Conservation (phyloP, 2,888 invertebrate species). For the Andrena bucephala region DNA sequence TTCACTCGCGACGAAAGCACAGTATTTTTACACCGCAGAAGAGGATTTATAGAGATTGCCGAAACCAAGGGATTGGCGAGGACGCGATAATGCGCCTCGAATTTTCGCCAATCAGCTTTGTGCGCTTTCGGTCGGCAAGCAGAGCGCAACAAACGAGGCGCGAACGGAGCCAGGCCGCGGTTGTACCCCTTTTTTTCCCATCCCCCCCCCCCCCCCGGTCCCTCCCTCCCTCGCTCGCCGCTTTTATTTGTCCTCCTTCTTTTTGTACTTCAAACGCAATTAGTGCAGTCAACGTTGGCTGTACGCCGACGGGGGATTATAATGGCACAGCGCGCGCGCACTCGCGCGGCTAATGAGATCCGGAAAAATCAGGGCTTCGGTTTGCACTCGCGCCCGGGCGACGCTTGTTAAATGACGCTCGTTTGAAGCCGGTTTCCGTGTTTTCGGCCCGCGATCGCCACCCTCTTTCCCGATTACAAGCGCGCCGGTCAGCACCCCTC, state of each 20-base stretch:
- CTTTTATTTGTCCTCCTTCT: conserved; percentile 65
- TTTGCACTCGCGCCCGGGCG: conserved; percentile 62
- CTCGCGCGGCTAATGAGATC: conserved; percentile 75
- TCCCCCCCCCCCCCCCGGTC: conserved; percentile 3
- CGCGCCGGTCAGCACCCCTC: conserved; percentile 45
- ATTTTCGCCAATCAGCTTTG: conserved; percentile 71
- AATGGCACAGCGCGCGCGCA: conserved; percentile 70
- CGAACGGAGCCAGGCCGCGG: conserved; percentile 50
- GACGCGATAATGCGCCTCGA: conserved; percentile 63
- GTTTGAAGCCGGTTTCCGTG: conserved; percentile 70
- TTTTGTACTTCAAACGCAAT: conserved; percentile 75
- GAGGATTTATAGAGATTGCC: conserved; percentile 15
- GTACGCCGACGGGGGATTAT: conserved; percentile 71
- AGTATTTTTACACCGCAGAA: too few species aligned
- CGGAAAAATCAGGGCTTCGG: conserved; percentile 74
- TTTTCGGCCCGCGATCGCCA: conserved; percentile 61
- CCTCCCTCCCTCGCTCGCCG: conserved; percentile 24
- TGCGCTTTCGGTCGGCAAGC: conserved; percentile 55
- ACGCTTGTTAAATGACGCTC: conserved; percentile 74
- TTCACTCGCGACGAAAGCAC: too few species aligned
- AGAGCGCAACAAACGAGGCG: conserved; percentile 61
- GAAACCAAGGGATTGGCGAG: conserved; percentile 31
- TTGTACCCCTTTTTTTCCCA: conserved; percentile 20
- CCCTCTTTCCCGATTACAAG: conserved; percentile 60
- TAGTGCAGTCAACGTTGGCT: conserved; percentile 74